Conservation (phyloP, 2,113 vertebrate species). For the Podocnemis expansa region DNA sequence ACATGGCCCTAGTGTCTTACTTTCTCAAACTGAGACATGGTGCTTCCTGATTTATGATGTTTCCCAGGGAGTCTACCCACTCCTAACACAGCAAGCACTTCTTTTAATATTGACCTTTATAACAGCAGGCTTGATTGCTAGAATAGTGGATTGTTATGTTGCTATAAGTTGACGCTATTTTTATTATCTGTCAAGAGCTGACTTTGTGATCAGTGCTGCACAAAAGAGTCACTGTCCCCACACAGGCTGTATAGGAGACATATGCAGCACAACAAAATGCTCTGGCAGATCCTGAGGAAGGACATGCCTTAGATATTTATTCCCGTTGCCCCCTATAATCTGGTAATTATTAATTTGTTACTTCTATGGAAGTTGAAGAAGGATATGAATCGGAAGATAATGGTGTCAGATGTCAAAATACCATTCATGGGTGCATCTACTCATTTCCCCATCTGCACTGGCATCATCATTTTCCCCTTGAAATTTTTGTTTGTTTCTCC, state of each 20-base stretch:
- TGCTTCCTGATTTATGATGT: background rate
- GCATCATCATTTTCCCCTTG: background rate
- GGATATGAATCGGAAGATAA: slow-evolving; percentile 18
- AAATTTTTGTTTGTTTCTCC: background rate
- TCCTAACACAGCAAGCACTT: background rate
- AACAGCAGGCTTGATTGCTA: background rate
- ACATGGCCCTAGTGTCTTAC: too few species aligned
- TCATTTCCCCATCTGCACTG: background rate
- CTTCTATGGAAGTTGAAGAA: background rate
- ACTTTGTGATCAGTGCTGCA: background rate
- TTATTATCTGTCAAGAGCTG: background rate
- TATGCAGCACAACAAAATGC: background rate
- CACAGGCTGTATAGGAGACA: background rate
- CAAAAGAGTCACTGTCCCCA: background rate
- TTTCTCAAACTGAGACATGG: background rate
- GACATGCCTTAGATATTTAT: background rate
- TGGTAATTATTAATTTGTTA: background rate
- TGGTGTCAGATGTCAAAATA: background rate
- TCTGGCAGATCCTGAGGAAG: background rate
- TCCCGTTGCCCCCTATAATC: background rate
- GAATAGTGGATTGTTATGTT: background rate
- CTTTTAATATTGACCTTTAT: background rate
- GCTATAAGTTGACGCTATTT: background rate
- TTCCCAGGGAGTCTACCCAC: background rate
- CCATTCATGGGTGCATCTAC: background rate